Evolutionary conservation across 1,140 invertebrate genomes (phyloP), one percentile per base, ranked within the genome.

Genomic region (Drosophila neocordata): DNA sequence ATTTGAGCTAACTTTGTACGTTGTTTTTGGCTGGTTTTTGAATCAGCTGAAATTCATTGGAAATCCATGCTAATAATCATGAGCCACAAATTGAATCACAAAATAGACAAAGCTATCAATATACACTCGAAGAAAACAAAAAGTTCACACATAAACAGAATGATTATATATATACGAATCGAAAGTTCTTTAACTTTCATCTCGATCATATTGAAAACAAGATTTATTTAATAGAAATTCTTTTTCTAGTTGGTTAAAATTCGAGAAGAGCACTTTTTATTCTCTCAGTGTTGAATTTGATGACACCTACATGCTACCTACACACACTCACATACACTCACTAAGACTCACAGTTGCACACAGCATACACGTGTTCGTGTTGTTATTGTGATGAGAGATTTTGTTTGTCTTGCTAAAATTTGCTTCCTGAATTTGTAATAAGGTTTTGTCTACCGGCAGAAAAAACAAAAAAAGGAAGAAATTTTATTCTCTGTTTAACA

Each of bases 21-120:
- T 48, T 48, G 18, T 15, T 48, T 48, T 48, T 48, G 41, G 41
- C 8, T 67, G 68, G 31, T 11, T 58, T 73, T 82, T 82, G 79
- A 82, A 67, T 82, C 79, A 82, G 79, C 79, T 11, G 41, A 53
- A 38, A 37, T 83, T 82, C 75, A 65, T 53, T 71, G 70, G 79
- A 83, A 82, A 61, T 52, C 73, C 53, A 69, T 70, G 70, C 74
- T 48, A 48, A 48, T 74, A 77, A 82, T 82, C 72, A 70, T 55
- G 56, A 61, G 60, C 56, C 58, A 27, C 37, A 56, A 60, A 15
- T 58, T 83, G 77, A 82, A 59, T 83, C 75, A 79, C 59, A 13
- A 51, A 48, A 41, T 74, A 74, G 72, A 61, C 72, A 52, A 74
- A 34, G 48, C 41, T 60, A 37, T 70, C 15, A 20, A 48, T 20